Evolutionary conservation across 2,888 invertebrate genomes (phyloP), one percentile per base, ranked within the genome.

Genomic region (Metallyticus violacea): DNA sequence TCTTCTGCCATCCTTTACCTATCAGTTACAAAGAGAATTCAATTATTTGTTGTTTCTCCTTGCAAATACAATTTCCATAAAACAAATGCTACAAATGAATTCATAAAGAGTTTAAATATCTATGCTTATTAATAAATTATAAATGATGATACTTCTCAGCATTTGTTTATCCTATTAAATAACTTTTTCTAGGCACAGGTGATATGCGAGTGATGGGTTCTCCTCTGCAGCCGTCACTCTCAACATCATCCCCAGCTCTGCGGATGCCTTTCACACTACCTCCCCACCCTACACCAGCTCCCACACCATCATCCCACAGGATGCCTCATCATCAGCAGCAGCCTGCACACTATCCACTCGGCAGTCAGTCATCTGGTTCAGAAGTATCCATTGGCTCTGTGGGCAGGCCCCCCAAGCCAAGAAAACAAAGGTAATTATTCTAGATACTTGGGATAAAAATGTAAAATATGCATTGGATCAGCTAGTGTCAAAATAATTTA

Each of bases 181-280:
- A n/a, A n/a, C n/a, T n/a, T 28, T 5, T 77, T 85, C 28, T 79
- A 26, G n/a, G 30, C 25, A 7, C 78, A 87, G 87, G 87, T 78
- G 87, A 87, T 22, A 85, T 86, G 80, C 84, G 87, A n/a, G 85
- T 85, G 27, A 25, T 85, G 79, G 86, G 87, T 7, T 76, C 81
- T 1, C 88, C 88, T 30, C 85, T 87, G 15, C 88, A 88, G 79
- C 87, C 79, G 22, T 81, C 83, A n/a, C 62, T 87, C 28, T 80
- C 87, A 7, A 26, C 81, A 26, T 62, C 85, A 7, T 81, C 86
- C 25, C 84, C 87, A 22, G 85, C 86, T 26, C 28, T 87, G n/a
- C 86, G 87, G 26, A 84, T 87, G 86, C 87, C 80, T 6, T 87
- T 86, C 78, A 78, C 85, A 7, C 79, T 87, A 27, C 86, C 87